Evolutionary conservation across 2,888 invertebrate genomes (phyloP).

Genomic region (Priocnemis perturbator): DNA sequence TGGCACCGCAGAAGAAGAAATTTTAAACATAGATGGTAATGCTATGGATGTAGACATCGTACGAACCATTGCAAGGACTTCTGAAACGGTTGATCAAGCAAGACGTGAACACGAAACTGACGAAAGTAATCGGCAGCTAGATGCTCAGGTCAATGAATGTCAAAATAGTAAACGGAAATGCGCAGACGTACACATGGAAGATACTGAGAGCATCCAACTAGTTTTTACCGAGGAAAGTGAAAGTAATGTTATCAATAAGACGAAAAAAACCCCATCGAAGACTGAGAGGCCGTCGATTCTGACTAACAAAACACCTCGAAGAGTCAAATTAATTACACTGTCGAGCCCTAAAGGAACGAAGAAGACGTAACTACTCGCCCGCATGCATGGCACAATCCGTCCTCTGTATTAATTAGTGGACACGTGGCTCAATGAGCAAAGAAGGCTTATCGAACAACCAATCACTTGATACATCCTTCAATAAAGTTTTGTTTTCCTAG

Average conservation of each 20-base stretch:
- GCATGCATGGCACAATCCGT: too few relatives aligned
- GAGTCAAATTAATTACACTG: conserved; percentile 85
- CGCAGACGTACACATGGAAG: conserved; percentile 65
- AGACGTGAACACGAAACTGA: conserved; percentile 15
- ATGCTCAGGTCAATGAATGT: conserved; percentile 23
- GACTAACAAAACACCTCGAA: conserved; percentile 79
- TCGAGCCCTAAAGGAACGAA: conserved; percentile 86
- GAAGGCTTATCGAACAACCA: too few relatives aligned
- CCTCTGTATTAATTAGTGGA: too few relatives aligned
- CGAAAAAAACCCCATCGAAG: conserved; percentile 59
- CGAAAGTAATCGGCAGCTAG: conserved; percentile 25
- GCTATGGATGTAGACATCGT: conserved; percentile 69
- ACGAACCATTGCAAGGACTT: conserved; percentile 27
- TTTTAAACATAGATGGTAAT: conserved; percentile 57
- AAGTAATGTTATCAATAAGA: conserved; percentile 48
- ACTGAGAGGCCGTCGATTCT: conserved; percentile 45
- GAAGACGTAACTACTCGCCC: conserved; percentile 62
- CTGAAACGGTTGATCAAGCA: background rate
- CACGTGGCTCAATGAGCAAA: too few relatives aligned
- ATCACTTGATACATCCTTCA: too few relatives aligned
- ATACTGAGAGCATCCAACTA: conserved; percentile 79
- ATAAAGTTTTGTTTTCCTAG: too few relatives aligned
- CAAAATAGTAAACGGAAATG: conserved; percentile 35
- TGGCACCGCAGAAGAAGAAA: conserved; percentile 4
- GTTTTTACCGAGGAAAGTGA: conserved; percentile 78